Evolutionary conservation across 2,113 vertebrate species (phyloP).

Genomic region (Mastomys coucha): DNA sequence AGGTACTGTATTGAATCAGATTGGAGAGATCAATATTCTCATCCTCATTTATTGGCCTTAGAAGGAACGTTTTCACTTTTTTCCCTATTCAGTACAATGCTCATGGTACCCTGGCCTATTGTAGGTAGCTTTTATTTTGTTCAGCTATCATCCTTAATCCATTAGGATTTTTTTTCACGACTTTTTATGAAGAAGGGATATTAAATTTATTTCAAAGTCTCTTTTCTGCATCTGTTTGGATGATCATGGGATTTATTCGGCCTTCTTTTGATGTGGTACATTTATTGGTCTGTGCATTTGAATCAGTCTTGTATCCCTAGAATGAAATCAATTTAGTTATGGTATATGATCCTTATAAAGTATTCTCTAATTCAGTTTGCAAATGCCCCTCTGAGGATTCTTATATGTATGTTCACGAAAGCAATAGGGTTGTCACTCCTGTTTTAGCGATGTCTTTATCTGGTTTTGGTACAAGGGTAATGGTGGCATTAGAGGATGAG

Average conservation of each 20-base stretch:
- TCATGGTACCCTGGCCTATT: background rate
- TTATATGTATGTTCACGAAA: background rate
- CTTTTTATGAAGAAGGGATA: background rate
- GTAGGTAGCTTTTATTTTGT: background rate
- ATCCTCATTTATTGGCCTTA: background rate
- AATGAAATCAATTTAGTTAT: background rate
- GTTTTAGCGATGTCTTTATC: background rate
- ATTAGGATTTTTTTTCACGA: background rate
- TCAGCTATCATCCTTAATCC: background rate
- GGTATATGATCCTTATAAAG: background rate
- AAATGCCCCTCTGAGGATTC: background rate
- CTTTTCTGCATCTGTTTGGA: background rate
- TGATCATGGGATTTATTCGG: background rate
- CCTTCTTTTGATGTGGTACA: background rate
- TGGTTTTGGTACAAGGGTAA: background rate
- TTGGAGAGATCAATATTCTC: background rate
- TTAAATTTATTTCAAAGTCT: background rate
- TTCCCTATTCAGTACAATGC: background rate
- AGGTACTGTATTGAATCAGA: background rate
- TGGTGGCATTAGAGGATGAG: background rate
- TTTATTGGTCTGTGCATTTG: background rate
- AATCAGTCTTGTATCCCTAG: background rate
- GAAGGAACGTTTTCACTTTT: background rate
- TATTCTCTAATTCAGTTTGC: background rate
- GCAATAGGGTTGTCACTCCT: background rate